Percentiles rank a stretch among this genome's conserved stretches.
phyloP scores from a whole-genome alignment of 2,113 vertebrate species.

The Hyperoodon ampullatus region DNA sequence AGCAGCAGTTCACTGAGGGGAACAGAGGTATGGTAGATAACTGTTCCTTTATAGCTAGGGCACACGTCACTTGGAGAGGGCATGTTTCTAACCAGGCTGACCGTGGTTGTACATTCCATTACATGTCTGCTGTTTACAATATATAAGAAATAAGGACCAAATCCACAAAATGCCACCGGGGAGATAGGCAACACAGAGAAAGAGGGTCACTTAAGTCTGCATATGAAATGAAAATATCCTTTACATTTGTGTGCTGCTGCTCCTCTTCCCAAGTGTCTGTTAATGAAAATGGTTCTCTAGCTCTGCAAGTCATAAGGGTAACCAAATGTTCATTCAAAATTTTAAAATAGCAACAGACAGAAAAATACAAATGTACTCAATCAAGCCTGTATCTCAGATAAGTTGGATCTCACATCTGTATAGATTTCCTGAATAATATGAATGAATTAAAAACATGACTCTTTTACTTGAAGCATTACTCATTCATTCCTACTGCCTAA shows the following conservation, averaged over 20 bases:
- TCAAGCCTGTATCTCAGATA: not conserved
- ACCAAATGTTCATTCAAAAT: not conserved
- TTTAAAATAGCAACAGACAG: not conserved
- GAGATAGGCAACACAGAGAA: not conserved
- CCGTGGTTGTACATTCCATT: not conserved
- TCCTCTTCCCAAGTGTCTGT: not conserved
- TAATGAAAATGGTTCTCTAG: not conserved
- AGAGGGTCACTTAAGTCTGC: not conserved
- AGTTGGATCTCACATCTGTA: not conserved
- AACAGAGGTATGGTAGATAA: not conserved
- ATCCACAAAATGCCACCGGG: not conserved
- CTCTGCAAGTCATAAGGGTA: not conserved
- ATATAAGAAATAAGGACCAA: not conserved
- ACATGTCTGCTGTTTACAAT: not conserved
- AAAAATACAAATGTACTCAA: constrained; percentile 3
- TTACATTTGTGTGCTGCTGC: not conserved
- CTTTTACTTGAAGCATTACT: constrained; percentile 17
- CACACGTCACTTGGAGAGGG: not conserved
- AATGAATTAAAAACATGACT: constrained; percentile 21
- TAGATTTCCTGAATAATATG: constrained; percentile 21
- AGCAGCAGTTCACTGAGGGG: not conserved
- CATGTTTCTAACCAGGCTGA: not conserved
- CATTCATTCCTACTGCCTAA: not conserved
- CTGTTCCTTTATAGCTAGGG: not conserved
- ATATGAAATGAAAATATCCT: not conserved